Evolutionary conservation across 37 sponge, comb jelly and placozoan genomes (phyloP).

Genomic region (Ianthella basta): DNA sequence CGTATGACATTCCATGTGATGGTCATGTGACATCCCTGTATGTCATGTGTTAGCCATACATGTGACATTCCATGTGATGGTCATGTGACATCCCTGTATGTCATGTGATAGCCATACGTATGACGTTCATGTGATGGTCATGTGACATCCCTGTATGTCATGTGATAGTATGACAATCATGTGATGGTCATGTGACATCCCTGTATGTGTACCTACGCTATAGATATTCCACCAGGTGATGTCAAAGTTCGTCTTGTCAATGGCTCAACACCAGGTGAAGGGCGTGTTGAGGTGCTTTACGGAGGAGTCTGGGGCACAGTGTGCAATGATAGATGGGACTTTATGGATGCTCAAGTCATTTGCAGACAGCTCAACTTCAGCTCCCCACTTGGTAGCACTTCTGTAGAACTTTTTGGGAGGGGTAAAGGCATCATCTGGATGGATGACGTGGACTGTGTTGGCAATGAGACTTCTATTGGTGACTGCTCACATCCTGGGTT

Average conservation of each 20-base stretch:
- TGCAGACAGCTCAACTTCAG: slow-evolving; percentile 32
- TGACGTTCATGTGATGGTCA: too few species aligned
- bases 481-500: not conserved
- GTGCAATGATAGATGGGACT: slow-evolving; percentile 33
- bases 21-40: too few species aligned
- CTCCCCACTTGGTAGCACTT: not conserved
- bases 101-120: too few species aligned
- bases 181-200: too few species aligned
- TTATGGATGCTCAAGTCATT: slow-evolving; percentile 22
- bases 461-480: slow-evolving; percentile 15
- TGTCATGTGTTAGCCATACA: too few species aligned
- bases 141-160: too few species aligned
- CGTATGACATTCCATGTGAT: too few species aligned
- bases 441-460: slow-evolving; percentile 38
- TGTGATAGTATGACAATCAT: too few species aligned
- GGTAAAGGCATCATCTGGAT: slow-evolving; percentile 33
- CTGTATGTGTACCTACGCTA: too few species aligned
- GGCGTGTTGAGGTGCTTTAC: slow-evolving; percentile 3
- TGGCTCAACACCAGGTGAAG: not conserved
- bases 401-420: not conserved
- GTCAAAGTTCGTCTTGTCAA: slow-evolving; percentile 7
- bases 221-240: too few species aligned
- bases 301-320: slow-evolving; percentile 38
- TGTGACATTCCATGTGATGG: too few species aligned
- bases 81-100: too few species aligned